phyloP scores from a whole-genome alignment of 2,797 vertebrate species.

The Gymnopithys bicolor region DNA sequence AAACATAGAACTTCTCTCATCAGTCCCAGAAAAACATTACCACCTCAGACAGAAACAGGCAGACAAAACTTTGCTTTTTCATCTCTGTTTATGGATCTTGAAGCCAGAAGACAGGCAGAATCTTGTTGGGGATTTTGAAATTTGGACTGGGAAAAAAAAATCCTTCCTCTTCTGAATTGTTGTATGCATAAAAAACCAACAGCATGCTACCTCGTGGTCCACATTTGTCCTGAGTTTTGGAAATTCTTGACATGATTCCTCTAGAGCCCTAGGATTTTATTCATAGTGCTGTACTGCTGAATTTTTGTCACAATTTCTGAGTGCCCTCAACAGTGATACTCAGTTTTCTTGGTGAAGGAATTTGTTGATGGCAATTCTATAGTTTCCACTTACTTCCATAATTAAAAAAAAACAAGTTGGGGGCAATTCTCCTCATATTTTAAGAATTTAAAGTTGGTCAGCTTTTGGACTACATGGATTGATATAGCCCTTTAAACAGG shows the following conservation, averaged over 20 bases:
- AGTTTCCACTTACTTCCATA: background rate
- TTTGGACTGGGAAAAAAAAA: background rate
- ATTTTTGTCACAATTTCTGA: background rate
- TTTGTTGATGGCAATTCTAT: background rate
- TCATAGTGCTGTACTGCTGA: background rate
- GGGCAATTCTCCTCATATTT: background rate
- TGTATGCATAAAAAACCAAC: background rate
- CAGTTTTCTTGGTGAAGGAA: background rate
- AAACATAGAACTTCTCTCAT: background rate
- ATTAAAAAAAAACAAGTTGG: background rate
- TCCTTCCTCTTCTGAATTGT: background rate
- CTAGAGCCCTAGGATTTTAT: background rate
- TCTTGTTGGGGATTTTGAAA: background rate
- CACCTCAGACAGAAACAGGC: background rate
- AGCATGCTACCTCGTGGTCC: background rate
- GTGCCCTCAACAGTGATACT: background rate
- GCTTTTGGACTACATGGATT: constrained; percentile 41
- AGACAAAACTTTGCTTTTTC: background rate
- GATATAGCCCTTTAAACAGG: constrained; percentile 66
- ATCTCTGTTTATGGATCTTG: background rate
- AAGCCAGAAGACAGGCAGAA: background rate
- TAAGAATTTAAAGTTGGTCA: constrained; percentile 53
- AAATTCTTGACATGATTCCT: background rate
- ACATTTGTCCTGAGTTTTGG: background rate
- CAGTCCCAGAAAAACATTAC: background rate